Base-by-base conservation (phyloP, 2,113 vertebrate species). In the Prunella fulvescens region DNA sequence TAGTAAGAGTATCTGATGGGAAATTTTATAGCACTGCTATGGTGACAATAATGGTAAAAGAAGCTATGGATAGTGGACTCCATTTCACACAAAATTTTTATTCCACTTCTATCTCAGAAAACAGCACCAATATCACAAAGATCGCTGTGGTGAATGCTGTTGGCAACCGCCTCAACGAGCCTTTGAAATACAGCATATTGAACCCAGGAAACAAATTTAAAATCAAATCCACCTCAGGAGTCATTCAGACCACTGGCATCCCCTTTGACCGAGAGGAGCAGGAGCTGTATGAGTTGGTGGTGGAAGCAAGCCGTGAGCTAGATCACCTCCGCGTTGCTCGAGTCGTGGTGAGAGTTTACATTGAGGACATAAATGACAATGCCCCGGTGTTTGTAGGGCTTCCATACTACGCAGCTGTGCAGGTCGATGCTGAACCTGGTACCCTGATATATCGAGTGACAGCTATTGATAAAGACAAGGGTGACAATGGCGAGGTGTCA, bases 331-430 rank as follows among this genome's bases (percentile, higher is more conserved):
- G 98, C 6, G 99, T 99, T 1, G 98, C 99, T 10, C 98, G 99
- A 94, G 99, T 99, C 12, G 97, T 99, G 51, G 99, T 99, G 54
- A 98, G 97, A 88, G 98, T 99, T 72, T 98, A 98, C 77, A 97
- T 99, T 12, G 98, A 99, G 86, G 99, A 99, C 83, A 98, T 99
- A 72, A 99, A 99, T 23, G 99, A 99, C 95, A 99, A 99, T 10
- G 87, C 98, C 29, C 99, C 99, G 0, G 97, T 99, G 62, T 99
- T 99, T 60, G 97, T 99, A 56, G 99, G 99, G 53, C 99, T 99
- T 86, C 99, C 99, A 3, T 99, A 99, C 96, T 99, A 99, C 6
- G 99, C 99, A 86, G 99, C 99, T 37, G 99, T 99, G 73, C 99
- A 99, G 93, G 99, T 99, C 1, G 99, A 99, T 86, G 99, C 99